Percentiles rank a stretch among this genome's conserved stretches.
These are phyloP conservation scores for Eueides isabella DNA, from an alignment of 1,140 invertebrate species.

Conservation along the genomic window DNA sequence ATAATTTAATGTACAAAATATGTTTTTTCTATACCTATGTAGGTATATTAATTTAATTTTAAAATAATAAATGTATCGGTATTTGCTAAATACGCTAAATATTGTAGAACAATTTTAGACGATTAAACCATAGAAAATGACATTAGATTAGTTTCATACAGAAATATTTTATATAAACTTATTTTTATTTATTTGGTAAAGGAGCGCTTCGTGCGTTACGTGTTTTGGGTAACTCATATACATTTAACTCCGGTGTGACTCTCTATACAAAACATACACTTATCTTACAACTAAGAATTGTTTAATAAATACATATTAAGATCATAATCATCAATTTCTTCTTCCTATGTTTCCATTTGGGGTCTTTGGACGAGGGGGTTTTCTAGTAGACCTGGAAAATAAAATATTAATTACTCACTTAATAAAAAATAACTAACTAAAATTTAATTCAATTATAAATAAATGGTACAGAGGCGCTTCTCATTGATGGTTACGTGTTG, in stretches of 20 bases:
- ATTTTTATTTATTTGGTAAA: not conserved
- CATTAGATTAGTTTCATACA: not conserved
- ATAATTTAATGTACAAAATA: too few species aligned
- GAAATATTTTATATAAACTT: not conserved
- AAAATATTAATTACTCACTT: not conserved
- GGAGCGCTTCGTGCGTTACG: conserved; percentile 18
- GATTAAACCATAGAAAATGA: too few species aligned
- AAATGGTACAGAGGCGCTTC: too few species aligned
- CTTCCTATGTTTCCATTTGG: not conserved
- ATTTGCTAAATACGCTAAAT: too few species aligned
- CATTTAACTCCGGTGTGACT: conserved; percentile 45
- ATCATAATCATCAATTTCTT: conserved; percentile 44
- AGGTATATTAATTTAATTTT: too few species aligned
- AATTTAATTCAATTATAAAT: not conserved
- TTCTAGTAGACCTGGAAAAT: conserved; percentile 66
- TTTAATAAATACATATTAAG: conserved; percentile 66
- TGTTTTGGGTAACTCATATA: conserved; percentile 54
- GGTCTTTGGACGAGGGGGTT: conserved; percentile 14
- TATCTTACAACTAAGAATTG: conserved; percentile 45
- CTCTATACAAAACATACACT: conserved; percentile 58
- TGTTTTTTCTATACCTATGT: too few species aligned
- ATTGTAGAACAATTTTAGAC: too few species aligned
- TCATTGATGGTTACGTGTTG: too few species aligned
- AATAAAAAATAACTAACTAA: not conserved
- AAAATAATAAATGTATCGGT: too few species aligned